Evolutionary conservation across 2,888 invertebrate species (phyloP).

Genomic region (Drosophila mercatorum): DNA sequence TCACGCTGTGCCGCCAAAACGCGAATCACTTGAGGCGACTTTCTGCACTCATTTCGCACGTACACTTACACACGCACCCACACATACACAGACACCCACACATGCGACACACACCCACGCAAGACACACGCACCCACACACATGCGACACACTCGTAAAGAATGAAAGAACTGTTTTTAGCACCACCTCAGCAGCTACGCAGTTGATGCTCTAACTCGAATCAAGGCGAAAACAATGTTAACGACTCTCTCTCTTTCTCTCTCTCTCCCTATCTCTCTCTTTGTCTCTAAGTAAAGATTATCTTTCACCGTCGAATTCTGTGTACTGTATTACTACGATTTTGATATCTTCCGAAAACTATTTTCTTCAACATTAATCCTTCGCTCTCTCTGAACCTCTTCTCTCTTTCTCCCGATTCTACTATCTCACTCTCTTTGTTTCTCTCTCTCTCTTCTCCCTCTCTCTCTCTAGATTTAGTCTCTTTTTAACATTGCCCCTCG

Average conservation of each 20-base stretch:
- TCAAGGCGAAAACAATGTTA: background rate
- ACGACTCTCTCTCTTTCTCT: background rate
- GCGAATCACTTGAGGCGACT: constrained; percentile 62
- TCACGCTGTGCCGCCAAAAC: constrained; percentile 40
- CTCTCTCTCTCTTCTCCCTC: background rate
- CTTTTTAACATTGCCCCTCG: too few relatives aligned
- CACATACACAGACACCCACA: background rate
- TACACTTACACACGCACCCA: constrained; percentile 37
- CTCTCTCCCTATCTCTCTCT: background rate
- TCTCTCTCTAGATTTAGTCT: background rate
- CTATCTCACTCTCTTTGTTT: background rate
- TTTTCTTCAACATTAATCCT: too few relatives aligned
- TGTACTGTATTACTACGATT: too few relatives aligned
- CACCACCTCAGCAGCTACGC: constrained; percentile 1
- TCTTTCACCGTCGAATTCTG: too few relatives aligned
- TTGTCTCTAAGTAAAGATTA: background rate
- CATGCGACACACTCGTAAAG: background rate
- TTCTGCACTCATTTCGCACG: constrained; percentile 76
- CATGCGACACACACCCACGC: background rate
- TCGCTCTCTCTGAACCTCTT: too few relatives aligned
- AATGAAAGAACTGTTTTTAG: background rate
- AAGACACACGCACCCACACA: constrained; percentile 15
- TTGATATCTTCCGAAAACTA: too few relatives aligned
- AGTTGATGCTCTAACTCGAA: background rate
- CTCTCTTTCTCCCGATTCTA: background rate